phyloP scores from a whole-genome alignment of 2,797 vertebrate species.

The Stomatorhinus walkeri region DNA sequence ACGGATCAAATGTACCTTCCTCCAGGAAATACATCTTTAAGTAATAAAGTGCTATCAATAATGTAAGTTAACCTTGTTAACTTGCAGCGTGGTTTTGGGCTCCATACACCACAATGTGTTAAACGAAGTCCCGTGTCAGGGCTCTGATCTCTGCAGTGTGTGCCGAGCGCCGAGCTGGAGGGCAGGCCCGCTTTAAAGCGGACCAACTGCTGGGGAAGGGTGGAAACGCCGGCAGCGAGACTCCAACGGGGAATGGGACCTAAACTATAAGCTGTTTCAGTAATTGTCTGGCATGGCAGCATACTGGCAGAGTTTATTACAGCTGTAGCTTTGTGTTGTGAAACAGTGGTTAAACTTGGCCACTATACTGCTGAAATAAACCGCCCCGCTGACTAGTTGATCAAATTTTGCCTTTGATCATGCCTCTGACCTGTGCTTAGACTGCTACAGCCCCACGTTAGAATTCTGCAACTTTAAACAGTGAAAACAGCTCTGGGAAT shows the following conservation, averaged over 20 bases:
- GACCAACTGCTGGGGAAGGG: background rate
- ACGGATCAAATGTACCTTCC: constrained; percentile 9
- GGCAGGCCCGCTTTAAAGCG: background rate
- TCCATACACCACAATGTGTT: background rate
- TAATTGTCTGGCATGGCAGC: background rate
- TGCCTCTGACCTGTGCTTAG: background rate
- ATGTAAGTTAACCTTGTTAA: background rate
- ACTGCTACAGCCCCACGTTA: background rate
- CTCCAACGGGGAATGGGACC: background rate
- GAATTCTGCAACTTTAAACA: background rate
- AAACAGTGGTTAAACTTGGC: background rate
- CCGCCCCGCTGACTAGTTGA: background rate
- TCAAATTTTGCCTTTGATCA: background rate
- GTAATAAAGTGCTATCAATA: constrained; percentile 20
- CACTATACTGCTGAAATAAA: background rate
- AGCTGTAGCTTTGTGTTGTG: background rate
- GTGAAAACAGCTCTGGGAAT: background rate
- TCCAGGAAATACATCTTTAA: constrained; percentile 16
- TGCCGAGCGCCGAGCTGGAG: background rate
- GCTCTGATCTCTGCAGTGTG: background rate
- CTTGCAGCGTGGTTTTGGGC: background rate
- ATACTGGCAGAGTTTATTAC: background rate
- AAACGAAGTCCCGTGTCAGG: background rate
- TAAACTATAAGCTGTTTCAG: background rate
- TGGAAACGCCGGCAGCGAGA: background rate